phyloP scores from a whole-genome alignment of 2,888 invertebrate genomes.

The Drosophila nr. perissopoda region DNA sequence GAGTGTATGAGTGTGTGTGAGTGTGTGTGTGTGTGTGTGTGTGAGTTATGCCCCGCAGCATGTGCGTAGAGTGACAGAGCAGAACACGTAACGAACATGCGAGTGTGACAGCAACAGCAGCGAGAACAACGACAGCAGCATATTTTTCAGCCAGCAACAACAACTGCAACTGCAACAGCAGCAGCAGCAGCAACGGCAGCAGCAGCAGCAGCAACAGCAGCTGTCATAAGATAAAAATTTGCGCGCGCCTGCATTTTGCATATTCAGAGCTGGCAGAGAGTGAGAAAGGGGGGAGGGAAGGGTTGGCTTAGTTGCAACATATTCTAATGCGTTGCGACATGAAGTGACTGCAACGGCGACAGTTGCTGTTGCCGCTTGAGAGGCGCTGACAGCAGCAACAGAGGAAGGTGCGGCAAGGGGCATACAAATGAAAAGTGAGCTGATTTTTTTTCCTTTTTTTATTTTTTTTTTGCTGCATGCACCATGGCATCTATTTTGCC shows the following conservation, averaged over 20 bases:
- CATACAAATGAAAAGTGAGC: constrained; percentile 62
- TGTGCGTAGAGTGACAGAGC: constrained; percentile 72
- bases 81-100: constrained; percentile 62
- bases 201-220: constrained; percentile 64
- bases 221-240: constrained; percentile 84
- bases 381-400: constrained; percentile 71
- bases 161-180: constrained; percentile 60
- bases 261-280: constrained; percentile 41
- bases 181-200: constrained; percentile 25
- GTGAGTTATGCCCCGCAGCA: constrained; percentile 52
- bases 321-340: constrained; percentile 81
- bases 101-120: constrained; percentile 64
- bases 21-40: constrained; percentile 13
- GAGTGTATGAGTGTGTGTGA: constrained; percentile 11
- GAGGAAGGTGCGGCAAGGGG: neutral
- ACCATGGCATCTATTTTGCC: constrained; percentile 48
- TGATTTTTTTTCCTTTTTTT: constrained; percentile 46
- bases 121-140: constrained; percentile 65
- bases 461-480: constrained; percentile 2
- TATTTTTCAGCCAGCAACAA: constrained; percentile 66
- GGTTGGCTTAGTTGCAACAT: constrained; percentile 65
- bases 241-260: constrained; percentile 80
- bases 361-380: constrained; percentile 82
- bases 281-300: neutral
- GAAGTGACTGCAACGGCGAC: constrained; percentile 81